Evolutionary conservation across 2,888 invertebrate genomes (phyloP), one percentile per base, ranked within the genome.

Genomic region (Chirona hameri): DNA sequence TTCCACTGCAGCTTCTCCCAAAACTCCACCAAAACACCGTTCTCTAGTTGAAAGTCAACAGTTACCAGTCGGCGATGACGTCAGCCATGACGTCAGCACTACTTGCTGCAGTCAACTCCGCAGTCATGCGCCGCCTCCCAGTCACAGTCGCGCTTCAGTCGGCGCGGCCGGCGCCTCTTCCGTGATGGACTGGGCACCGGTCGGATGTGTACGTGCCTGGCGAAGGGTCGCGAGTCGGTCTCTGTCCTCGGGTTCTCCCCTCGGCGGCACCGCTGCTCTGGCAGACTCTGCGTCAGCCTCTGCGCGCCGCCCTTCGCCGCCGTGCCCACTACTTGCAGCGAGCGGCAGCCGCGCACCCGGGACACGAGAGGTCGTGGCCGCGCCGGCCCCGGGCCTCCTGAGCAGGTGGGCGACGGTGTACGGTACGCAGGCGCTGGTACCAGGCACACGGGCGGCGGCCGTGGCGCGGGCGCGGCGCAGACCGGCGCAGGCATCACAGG

Each of bases 71-170:
- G 7, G 39, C 39, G 39, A 39, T 39, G 39, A 39, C 39, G 39
- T 39, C 39, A 39, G 39, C 39, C 39, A n/a, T n/a, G n/a, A n/a
- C n/a, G n/a, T n/a, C n/a, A n/a, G n/a, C 9, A 15, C 72, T 72
- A 31, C 31, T 15, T n/a, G 0, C 46, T 39, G 24, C 76, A 76
- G 10, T 76, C 76, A 0, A 76, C 12, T 9, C 21, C 76, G 46
- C 76, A 76, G 27, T 76, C 76, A 10, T 76, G 76, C 46, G 76
- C 76, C 24, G 46, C 76, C 46, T 76, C 76, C 76, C 76, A 76
- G 24, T 76, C 24, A 24, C 76, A 76, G 76, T 39, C 46, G 10
- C 39, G 39, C 7, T 39, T 39, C 24, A 76, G 76, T 24, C 46
- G 15, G 24, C 76, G 76, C 39, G 7, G 72, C 3, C 18, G 12